Evolutionary conservation across 2,797 vertebrate genomes (phyloP).

Genomic region (Helicolenus hilgendorfi): DNA sequence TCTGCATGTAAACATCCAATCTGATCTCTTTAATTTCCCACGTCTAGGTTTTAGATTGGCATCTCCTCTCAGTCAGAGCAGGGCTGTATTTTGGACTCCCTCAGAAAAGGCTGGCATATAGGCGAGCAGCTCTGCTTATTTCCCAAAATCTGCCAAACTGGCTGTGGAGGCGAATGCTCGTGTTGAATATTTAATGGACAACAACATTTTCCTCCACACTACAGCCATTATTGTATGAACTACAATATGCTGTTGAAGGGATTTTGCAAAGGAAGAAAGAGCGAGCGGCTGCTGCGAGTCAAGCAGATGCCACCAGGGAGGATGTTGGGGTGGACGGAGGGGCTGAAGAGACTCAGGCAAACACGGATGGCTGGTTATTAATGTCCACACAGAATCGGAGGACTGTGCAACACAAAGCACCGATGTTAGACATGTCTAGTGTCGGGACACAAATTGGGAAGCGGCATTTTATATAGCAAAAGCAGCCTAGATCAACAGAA

Average conservation of each 20-base stretch:
- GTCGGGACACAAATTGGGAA: background rate
- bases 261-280: background rate
- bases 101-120: background rate
- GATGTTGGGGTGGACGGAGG: background rate
- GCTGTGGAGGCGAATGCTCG: background rate
- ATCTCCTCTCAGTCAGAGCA: background rate
- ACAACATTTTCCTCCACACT: constrained; percentile 23
- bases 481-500: background rate
- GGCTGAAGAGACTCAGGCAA: background rate
- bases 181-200: constrained; percentile 50
- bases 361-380: background rate
- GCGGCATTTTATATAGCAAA: background rate
- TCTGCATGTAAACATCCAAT: background rate
- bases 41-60: background rate
- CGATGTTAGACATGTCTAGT: background rate
- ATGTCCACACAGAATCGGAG: background rate
- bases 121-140: background rate
- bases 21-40: background rate
- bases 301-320: constrained; percentile 20
- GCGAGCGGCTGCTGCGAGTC: background rate
- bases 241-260: constrained; percentile 19
- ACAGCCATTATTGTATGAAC: constrained; percentile 17
- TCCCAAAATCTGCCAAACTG: background rate
- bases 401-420: background rate
- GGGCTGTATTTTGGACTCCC: background rate